Evolutionary conservation across 2,888 invertebrate species (phyloP).

Genomic region (Rambutsinella grinnellia): DNA sequence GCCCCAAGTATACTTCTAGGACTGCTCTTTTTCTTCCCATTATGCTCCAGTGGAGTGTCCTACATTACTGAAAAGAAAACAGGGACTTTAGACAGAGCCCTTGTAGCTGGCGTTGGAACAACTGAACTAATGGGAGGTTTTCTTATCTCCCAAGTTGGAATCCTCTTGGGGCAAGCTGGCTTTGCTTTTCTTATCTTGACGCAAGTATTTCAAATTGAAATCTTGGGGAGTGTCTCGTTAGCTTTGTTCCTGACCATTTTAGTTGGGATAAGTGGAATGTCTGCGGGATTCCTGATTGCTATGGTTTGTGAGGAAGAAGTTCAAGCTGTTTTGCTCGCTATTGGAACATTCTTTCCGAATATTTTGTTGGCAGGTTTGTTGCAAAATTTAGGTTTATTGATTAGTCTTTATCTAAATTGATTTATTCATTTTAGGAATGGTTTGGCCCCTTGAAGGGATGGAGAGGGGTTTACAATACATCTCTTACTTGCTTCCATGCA

Average conservation of each 20-base stretch:
- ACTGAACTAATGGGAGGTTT: slow-evolving; percentile 93
- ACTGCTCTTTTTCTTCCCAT: slow-evolving; percentile 96
- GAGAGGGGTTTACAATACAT: slow-evolving; percentile 74
- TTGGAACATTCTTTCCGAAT: slow-evolving; percentile 54
- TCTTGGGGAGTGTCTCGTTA: slow-evolving; percentile 86
- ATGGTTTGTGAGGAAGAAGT: slow-evolving; percentile 91
- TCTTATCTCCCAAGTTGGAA: slow-evolving; percentile 92
- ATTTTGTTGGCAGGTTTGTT: slow-evolving; percentile 39
- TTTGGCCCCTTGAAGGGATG: slow-evolving; percentile 74
- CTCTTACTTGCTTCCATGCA: slow-evolving; percentile 71
- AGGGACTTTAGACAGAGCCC: slow-evolving; percentile 57
- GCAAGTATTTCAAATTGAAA: slow-evolving; percentile 88
- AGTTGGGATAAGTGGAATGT: slow-evolving; percentile 77
- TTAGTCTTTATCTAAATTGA: too few relatives aligned
- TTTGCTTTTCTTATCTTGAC: slow-evolving; percentile 92
- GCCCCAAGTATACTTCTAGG: slow-evolving; percentile 95
- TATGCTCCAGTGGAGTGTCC: slow-evolving; percentile 69
- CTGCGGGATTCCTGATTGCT: slow-evolving; percentile 86
- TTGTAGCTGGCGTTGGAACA: slow-evolving; percentile 81
- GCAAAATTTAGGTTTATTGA: too few relatives aligned
- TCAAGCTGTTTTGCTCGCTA: slow-evolving; percentile 82
- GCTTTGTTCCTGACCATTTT: slow-evolving; percentile 87
- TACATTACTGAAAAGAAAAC: slow-evolving; percentile 62
- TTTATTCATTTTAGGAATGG: slow-evolving; percentile 73
- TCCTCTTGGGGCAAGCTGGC: slow-evolving; percentile 93